These are phyloP conservation scores for Leptopilina boulardi DNA, from an alignment of 1,140 invertebrate species.

Conservation along the genomic window DNA sequence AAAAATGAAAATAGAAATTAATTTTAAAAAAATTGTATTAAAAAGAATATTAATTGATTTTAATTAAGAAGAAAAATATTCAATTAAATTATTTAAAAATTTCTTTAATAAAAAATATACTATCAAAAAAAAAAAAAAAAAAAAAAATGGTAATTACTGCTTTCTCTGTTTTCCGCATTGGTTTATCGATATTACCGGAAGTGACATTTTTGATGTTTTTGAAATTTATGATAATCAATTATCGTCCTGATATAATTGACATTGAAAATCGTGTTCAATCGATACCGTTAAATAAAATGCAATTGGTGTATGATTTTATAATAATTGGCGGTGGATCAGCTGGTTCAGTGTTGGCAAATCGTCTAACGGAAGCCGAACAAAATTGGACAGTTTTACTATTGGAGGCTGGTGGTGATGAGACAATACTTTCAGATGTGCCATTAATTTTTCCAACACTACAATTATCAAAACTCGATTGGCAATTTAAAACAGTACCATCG, in stretches of 20 bases:
- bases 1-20: too few relatives aligned
- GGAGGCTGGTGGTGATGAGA: slow-evolving; percentile 90
- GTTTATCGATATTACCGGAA: slow-evolving; percentile 75
- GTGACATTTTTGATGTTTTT: slow-evolving; percentile 79
- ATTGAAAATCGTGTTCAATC: slow-evolving; percentile 77
- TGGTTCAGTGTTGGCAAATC: slow-evolving; percentile 86
- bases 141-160: slow-evolving; percentile 59
- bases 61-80: too few relatives aligned
- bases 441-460: slow-evolving; percentile 85
- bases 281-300: slow-evolving; percentile 71
- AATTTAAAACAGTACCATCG: slow-evolving; percentile 85
- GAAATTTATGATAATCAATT: slow-evolving; percentile 77
- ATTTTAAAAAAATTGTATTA: too few relatives aligned
- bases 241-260: slow-evolving; percentile 83
- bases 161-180: slow-evolving; percentile 61
- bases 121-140: too few relatives aligned
- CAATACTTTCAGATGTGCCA: slow-evolving; percentile 84
- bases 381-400: slow-evolving; percentile 85
- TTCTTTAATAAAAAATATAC: too few relatives aligned
- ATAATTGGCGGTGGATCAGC: slow-evolving; percentile 90
- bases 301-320: slow-evolving; percentile 83
- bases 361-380: slow-evolving; percentile 81
- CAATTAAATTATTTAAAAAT: too few relatives aligned
- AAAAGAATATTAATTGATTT: too few relatives aligned
- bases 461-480: slow-evolving; percentile 85